phyloP scores from a whole-genome alignment of 2,113 vertebrate species.

The Pomatorhinus ruficollis region DNA sequence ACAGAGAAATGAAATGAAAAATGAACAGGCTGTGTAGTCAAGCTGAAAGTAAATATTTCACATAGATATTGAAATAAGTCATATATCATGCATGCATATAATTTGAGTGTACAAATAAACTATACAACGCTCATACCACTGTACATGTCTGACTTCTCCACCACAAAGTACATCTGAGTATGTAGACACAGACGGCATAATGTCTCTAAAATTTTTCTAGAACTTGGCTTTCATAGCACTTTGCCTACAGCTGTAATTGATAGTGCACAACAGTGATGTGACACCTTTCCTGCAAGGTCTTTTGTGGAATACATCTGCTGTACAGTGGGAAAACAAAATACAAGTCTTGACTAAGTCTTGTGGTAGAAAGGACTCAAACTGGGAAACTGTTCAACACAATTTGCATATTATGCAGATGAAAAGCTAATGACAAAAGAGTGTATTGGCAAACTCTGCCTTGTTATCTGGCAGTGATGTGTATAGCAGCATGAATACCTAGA shows the following conservation, averaged over 20 bases:
- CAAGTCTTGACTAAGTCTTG: slow-evolving; percentile 63
- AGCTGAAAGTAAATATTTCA: neutral
- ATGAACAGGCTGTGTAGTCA: neutral
- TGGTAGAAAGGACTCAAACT: slow-evolving; percentile 60
- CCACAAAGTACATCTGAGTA: neutral
- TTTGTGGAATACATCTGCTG: slow-evolving; percentile 64
- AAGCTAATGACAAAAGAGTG: slow-evolving; percentile 71
- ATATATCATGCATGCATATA: neutral
- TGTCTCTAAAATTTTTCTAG: slow-evolving; percentile 29
- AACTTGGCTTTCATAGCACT: slow-evolving; percentile 28
- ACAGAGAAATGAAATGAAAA: neutral
- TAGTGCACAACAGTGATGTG: neutral
- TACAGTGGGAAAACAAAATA: slow-evolving; percentile 63
- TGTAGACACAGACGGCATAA: neutral
- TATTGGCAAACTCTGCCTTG: slow-evolving; percentile 68
- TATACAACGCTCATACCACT: neutral
- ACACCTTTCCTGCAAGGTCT: slow-evolving; percentile 61
- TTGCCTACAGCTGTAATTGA: slow-evolving; percentile 44
- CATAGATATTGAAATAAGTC: neutral
- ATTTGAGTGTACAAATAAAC: neutral
- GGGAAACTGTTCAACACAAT: slow-evolving; percentile 57
- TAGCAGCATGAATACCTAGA: slow-evolving; percentile 56
- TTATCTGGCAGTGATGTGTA: slow-evolving; percentile 53
- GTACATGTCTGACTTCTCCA: neutral
- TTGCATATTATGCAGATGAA: slow-evolving; percentile 76